phyloP scores from a whole-genome alignment of 2,888 invertebrate species.

The Callyntrura guangdongensis region DNA sequence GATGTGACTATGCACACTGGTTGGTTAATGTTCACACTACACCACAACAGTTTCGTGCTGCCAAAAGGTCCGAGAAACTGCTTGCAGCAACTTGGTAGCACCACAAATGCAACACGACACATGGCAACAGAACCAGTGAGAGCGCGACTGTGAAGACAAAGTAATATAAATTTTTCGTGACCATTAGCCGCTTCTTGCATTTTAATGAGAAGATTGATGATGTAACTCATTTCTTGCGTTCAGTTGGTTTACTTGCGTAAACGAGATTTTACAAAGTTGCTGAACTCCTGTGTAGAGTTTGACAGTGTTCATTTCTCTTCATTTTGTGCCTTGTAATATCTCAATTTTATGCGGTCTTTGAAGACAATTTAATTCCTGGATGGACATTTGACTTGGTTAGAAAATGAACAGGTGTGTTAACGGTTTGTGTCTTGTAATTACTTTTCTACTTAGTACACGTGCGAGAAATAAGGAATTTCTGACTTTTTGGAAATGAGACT shows the following conservation, averaged over 20 bases:
- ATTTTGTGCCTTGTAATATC: constrained; percentile 18
- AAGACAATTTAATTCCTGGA: background rate
- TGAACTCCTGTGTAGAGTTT: background rate
- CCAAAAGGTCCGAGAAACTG: too few relatives aligned
- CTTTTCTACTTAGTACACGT: background rate
- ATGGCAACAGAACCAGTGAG: too few relatives aligned
- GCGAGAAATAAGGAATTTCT: background rate
- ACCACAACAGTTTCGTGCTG: too few relatives aligned
- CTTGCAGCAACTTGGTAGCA: too few relatives aligned
- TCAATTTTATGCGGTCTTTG: background rate
- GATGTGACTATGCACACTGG: too few relatives aligned
- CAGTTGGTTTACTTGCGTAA: background rate
- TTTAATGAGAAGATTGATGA: constrained; percentile 42
- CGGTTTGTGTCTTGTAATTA: background rate
- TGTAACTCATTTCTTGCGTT: background rate
- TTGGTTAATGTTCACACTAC: too few relatives aligned
- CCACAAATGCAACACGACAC: too few relatives aligned
- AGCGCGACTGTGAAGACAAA: too few relatives aligned
- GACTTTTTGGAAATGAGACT: constrained; percentile 11
- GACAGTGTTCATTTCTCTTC: constrained; percentile 32
- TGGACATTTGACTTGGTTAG: background rate
- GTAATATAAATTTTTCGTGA: too few relatives aligned
- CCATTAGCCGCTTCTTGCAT: background rate
- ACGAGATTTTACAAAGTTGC: background rate
- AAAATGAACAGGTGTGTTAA: background rate